Conservation (phyloP, 2,113 vertebrate species). For the Prinia subflava region DNA sequence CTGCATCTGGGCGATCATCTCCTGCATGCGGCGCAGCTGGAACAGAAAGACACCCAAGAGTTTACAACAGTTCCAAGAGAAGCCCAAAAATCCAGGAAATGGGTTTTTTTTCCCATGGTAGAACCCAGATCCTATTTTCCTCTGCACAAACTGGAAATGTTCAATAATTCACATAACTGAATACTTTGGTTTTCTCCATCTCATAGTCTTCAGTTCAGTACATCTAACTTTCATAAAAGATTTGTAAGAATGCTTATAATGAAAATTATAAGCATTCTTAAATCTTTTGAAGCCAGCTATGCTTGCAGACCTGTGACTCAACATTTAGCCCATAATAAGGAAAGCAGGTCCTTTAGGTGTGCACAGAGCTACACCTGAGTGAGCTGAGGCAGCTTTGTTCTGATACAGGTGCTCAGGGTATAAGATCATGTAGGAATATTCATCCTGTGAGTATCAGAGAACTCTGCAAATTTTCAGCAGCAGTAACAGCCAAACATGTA, state of each 20-base stretch:
- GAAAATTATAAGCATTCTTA: background rate
- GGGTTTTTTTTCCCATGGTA: background rate
- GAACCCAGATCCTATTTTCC: background rate
- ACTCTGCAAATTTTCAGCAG: background rate
- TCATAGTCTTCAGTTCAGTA: background rate
- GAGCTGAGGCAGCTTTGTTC: background rate
- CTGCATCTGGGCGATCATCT: constrained; percentile 90
- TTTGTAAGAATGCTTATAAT: background rate
- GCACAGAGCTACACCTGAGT: background rate
- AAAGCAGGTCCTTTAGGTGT: background rate
- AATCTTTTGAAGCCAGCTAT: background rate
- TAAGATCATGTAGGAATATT: fast-evolving
- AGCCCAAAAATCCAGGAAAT: background rate
- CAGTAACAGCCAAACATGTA: background rate
- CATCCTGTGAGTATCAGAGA: background rate
- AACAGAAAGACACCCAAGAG: background rate
- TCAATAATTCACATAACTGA: background rate
- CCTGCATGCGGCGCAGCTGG: constrained; percentile 86
- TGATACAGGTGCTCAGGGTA: background rate
- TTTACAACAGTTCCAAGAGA: background rate
- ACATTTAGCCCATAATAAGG: background rate
- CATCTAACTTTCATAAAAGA: background rate
- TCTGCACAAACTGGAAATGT: background rate
- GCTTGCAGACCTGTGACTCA: background rate
- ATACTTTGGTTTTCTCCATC: background rate